Evolutionary conservation across 1,140 invertebrate species (phyloP).

Genomic region (Heterodera carotae): DNA sequence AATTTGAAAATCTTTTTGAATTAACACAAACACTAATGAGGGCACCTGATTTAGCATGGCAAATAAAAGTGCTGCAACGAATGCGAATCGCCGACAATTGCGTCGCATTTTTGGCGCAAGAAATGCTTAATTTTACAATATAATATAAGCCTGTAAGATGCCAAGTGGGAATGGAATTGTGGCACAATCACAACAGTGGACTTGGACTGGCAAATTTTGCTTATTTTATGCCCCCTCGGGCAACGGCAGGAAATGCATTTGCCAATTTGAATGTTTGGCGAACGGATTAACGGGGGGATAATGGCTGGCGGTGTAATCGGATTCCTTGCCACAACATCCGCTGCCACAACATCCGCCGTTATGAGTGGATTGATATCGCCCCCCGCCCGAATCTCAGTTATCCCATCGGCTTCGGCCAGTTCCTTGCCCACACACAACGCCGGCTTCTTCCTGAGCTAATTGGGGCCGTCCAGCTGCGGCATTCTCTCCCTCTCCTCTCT

Average conservation of each 20-base stretch:
- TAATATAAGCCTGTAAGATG: no score
- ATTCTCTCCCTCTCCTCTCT: no score
- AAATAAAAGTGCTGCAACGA: not conserved
- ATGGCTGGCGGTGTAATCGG: not conserved
- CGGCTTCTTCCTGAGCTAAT: not conserved
- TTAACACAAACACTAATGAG: no score
- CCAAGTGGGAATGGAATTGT: not conserved
- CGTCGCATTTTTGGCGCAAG: not conserved
- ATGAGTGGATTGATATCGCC: no score
- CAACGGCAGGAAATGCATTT: not conserved
- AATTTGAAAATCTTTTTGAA: no score
- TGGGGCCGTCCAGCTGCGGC: not conserved
- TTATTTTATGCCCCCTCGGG: not conserved
- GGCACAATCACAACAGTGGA: no score
- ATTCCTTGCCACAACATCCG: not conserved
- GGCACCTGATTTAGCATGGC: not conserved
- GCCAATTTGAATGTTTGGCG: not conserved
- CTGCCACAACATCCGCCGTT: not conserved
- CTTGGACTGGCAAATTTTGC: not conserved
- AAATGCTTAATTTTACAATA: not conserved
- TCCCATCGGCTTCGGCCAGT: no score
- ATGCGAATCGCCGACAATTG: not conserved
- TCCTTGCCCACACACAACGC: no score
- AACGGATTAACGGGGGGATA: constrained; percentile 4
- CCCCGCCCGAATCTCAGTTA: no score